Base-by-base conservation (phyloP, 2,888 invertebrate species). In the Microchrysa polita region DNA sequence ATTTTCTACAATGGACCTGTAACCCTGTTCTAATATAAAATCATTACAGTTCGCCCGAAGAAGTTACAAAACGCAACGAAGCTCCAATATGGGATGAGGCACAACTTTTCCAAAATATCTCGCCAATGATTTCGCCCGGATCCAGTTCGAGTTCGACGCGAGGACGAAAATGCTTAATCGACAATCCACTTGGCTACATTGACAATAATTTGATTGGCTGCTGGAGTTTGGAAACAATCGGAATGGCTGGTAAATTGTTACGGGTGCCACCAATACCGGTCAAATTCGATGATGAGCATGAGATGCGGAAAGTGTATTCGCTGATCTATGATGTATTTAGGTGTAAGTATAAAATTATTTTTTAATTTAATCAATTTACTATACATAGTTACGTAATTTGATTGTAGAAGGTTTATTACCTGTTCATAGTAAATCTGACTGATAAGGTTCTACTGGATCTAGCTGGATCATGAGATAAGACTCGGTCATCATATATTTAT, bases 321-420 rank as follows among this genome's bases (percentile, higher is more conserved):
- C 80, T 88, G 5, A 86, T 88, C 69, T 88, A 88, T 79, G 88
- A 88, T 78, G 87, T 88, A 10, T 84, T 88, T 59, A 83, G 88
- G 77, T 88, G 88, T 88, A 79, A 83, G 87, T 80, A 74, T 57
- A 34, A 34, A 34, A 34, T 34, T 34, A 34, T 34, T 34, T 34
- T n/a, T n/a, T n/a, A n/a, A n/a, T n/a, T n/a, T n/a, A n/a, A n/a
- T n/a, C n/a, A n/a, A n/a, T n/a, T n/a, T n/a, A n/a, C n/a, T n/a
- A n/a, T n/a, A n/a, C n/a, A n/a, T n/a, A n/a, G n/a, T n/a, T n/a
- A n/a, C n/a, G n/a, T n/a, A n/a, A n/a, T n/a, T n/a, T n/a, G n/a
- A n/a, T n/a, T n/a, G n/a, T n/a, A n/a, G n/a, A n/a, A n/a, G n/a
- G n/a, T n/a, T n/a, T n/a, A n/a, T n/a, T n/a, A n/a, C n/a, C n/a